A percentile compares a stretch with the other conserved stretches of the same genome.
phyloP scores from a whole-genome alignment of 2,113 vertebrate genomes.

The Percina caprodes region DNA sequence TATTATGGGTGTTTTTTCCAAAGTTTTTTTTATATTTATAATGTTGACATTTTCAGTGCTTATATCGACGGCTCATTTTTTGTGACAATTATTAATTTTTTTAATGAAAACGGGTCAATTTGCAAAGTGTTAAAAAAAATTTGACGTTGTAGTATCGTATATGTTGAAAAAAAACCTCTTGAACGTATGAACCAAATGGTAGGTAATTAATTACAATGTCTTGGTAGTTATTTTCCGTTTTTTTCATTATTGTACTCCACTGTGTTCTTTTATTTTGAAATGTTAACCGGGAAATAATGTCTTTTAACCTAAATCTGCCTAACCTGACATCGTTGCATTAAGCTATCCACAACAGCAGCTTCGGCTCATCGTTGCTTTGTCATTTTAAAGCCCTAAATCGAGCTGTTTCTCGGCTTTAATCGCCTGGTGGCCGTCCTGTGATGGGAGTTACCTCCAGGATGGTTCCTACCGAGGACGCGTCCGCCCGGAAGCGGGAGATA shows the following conservation, averaged over 20 bases:
- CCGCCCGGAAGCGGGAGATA: slow-evolving; percentile 91
- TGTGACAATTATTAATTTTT: too few relatives aligned
- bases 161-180: not conserved
- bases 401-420: accelerated
- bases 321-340: accelerated
- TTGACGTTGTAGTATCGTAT: too few relatives aligned
- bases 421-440: not conserved
- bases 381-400: not conserved
- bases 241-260: too few relatives aligned
- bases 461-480: slow-evolving; percentile 93
- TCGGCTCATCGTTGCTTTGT: not conserved
- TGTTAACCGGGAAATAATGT: accelerated
- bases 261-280: slow-evolving; percentile 59
- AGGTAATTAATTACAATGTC: not conserved
- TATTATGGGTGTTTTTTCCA: too few relatives aligned
- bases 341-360: not conserved
- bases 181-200: not conserved
- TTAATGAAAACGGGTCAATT: too few relatives aligned
- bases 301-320: accelerated
- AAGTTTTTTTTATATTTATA: too few relatives aligned
- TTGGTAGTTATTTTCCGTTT: not conserved
- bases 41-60: too few relatives aligned
- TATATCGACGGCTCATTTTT: too few relatives aligned
- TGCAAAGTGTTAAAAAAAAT: not conserved
- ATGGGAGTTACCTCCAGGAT: slow-evolving; percentile 77